Evolutionary conservation across 2,797 vertebrate species (phyloP).

Genomic region (Sternotherus odoratus): DNA sequence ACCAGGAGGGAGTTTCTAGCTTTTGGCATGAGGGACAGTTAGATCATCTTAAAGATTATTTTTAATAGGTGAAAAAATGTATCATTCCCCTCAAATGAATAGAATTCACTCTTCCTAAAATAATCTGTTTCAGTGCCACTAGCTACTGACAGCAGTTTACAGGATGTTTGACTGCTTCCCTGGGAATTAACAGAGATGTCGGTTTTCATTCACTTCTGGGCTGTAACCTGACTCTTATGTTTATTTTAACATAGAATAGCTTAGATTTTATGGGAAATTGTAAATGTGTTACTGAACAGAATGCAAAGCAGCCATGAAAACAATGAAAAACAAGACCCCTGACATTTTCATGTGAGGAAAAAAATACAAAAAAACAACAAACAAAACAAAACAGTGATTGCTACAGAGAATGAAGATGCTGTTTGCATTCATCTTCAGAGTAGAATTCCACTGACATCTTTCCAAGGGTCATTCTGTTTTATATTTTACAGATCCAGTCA

Average conservation of each 20-base stretch:
- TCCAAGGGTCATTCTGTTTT: not conserved
- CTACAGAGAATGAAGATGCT: not conserved
- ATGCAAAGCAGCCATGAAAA: not conserved
- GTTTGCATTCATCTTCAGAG: not conserved
- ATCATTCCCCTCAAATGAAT: not conserved
- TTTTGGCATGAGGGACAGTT: not conserved
- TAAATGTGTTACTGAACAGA: not conserved
- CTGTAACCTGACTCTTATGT: not conserved
- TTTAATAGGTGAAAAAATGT: not conserved
- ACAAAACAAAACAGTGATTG: not conserved
- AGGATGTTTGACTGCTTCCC: not conserved
- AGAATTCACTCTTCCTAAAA: not conserved
- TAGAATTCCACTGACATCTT: not conserved
- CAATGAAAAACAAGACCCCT: not conserved
- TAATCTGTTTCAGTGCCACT: not conserved
- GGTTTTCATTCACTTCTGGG: not conserved
- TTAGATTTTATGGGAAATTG: not conserved
- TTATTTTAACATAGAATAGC: not conserved
- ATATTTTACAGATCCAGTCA: not conserved
- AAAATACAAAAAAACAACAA: not conserved
- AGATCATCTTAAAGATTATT: not conserved
- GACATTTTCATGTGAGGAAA: not conserved
- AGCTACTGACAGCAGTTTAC: not conserved
- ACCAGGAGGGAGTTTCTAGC: not conserved
- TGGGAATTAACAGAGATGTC: not conserved